Evolutionary conservation across 2,888 invertebrate species (phyloP).

Genomic region (Meteorus colon): DNA sequence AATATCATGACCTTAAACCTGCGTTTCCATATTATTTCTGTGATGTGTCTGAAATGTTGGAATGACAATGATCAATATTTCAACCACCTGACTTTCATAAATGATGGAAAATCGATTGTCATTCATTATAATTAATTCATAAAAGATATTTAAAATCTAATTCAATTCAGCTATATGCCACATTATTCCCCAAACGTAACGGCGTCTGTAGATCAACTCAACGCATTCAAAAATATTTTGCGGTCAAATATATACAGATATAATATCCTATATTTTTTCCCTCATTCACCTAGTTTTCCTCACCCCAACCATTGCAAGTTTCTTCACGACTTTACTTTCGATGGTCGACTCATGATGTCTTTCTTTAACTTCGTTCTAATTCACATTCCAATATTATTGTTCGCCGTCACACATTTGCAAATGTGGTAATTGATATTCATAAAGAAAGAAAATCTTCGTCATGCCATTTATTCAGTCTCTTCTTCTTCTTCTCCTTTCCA

Average conservation of each 20-base stretch:
- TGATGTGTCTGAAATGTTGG: background rate
- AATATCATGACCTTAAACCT: constrained; percentile 43
- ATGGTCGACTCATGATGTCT: constrained; percentile 54
- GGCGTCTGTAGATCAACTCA: constrained; percentile 51
- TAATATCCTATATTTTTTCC: constrained; percentile 39
- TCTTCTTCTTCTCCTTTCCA: too few species aligned
- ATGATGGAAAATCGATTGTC: background rate
- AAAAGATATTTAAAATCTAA: background rate
- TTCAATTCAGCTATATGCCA: background rate
- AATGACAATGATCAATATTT: background rate
- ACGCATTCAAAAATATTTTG: constrained; percentile 57
- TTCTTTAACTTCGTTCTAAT: too few species aligned
- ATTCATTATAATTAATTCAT: background rate
- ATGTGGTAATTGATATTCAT: too few species aligned
- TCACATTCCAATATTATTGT: too few species aligned
- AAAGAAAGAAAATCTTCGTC: too few species aligned
- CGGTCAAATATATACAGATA: constrained; percentile 29
- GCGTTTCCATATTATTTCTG: constrained; percentile 22
- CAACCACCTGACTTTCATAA: background rate
- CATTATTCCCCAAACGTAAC: background rate
- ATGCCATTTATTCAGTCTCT: too few species aligned
- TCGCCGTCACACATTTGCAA: too few species aligned
- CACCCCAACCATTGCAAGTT: constrained; percentile 19
- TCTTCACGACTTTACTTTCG: constrained; percentile 46
- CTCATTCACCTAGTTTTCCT: constrained; percentile 65